Conservation (phyloP, 2,113 vertebrate genomes). For the Neotoma lepida region DNA sequence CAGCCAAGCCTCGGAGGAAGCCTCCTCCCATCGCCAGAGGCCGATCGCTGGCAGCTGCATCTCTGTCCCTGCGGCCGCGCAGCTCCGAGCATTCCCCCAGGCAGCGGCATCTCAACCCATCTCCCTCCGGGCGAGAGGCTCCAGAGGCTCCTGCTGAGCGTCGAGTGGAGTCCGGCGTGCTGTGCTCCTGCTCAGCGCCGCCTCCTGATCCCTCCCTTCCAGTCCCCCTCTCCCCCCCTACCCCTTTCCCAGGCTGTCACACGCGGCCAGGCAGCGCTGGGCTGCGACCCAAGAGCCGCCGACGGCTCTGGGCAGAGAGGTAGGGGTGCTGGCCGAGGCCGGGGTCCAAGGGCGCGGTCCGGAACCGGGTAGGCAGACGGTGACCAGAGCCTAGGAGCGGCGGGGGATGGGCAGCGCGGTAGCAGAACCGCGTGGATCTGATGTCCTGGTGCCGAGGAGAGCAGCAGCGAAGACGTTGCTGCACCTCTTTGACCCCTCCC, state of each 20-base stretch:
- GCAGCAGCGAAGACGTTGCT: not conserved
- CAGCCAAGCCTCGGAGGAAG: conserved; percentile 48
- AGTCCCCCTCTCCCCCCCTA: conserved; percentile 59
- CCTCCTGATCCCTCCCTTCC: conserved; percentile 55
- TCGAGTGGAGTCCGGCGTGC: not conserved
- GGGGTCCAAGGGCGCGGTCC: conserved; percentile 50
- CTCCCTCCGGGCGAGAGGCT: not conserved
- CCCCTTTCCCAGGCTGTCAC: conserved; percentile 52
- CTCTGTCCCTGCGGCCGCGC: not conserved
- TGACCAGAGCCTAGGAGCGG: conserved; percentile 62
- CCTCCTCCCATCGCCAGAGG: conserved; percentile 45
- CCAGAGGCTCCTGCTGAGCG: not conserved
- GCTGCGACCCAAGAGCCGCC: not conserved
- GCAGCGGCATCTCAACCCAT: conserved; percentile 74
- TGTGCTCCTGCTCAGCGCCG: not conserved
- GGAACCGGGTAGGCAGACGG: conserved; percentile 57
- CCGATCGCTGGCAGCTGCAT: conserved; percentile 36
- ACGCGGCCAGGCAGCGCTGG: not conserved
- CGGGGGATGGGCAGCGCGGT: conserved; percentile 68
- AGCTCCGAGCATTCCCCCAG: not conserved
- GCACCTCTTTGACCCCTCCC: not conserved
- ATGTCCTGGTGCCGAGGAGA: not conserved
- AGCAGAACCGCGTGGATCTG: not conserved
- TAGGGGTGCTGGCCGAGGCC: conserved; percentile 61
- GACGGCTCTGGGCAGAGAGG: conserved; percentile 49